Percentiles rank a stretch among this genome's conserved stretches.
phyloP scores from a whole-genome alignment of 2,113 vertebrate species.

The Chrysemys picta region DNA sequence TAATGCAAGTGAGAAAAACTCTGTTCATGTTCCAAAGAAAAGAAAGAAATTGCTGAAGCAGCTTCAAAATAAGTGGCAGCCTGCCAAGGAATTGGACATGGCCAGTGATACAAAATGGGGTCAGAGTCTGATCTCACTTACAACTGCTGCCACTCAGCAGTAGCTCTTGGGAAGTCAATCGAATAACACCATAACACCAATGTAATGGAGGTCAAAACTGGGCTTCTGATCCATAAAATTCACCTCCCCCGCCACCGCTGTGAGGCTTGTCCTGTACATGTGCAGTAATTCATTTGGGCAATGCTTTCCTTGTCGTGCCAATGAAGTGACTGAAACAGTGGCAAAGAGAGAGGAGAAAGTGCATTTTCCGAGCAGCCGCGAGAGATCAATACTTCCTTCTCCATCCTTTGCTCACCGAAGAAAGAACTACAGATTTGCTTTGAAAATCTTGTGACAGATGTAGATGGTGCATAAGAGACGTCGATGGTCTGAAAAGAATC shows the following conservation, averaged over 20 bases:
- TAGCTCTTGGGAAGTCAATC: background rate
- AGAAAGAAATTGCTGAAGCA: background rate
- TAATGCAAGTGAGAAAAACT: background rate
- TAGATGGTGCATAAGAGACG: background rate
- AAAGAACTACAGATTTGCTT: background rate
- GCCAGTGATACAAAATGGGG: background rate
- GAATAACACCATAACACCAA: background rate
- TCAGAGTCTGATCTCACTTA: background rate
- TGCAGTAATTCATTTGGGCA: background rate
- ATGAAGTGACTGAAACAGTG: background rate
- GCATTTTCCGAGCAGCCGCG: background rate
- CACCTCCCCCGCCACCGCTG: rapidly evolving
- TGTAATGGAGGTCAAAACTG: background rate
- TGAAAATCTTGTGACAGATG: background rate
- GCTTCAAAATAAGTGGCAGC: background rate
- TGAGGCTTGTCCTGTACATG: background rate
- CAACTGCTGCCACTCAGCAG: rapidly evolving
- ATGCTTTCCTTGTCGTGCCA: background rate
- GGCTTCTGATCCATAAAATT: background rate
- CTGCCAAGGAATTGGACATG: background rate
- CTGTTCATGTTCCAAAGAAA: background rate
- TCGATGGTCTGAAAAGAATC: background rate
- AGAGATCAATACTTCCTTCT: background rate
- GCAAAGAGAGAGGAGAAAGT: background rate
- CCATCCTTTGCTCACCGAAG: background rate